Evolutionary conservation across 2,797 vertebrate species (phyloP).

Genomic region (Chrysocyon brachyurus): DNA sequence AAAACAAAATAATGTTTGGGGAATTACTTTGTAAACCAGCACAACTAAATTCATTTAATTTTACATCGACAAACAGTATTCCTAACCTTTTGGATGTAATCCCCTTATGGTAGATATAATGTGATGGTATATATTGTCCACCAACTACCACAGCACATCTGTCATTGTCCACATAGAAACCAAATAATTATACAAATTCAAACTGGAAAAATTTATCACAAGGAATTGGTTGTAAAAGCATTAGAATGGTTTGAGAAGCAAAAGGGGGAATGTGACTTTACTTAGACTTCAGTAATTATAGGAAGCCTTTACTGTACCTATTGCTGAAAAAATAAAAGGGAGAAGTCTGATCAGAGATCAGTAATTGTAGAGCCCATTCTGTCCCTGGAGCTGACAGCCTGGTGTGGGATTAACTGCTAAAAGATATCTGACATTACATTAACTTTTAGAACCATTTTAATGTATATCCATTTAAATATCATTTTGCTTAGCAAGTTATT

Average conservation of each 20-base stretch:
- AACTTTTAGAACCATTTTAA: neutral
- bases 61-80: neutral
- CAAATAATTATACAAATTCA: neutral
- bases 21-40: neutral
- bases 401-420: neutral
- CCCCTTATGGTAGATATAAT: neutral
- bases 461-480: neutral
- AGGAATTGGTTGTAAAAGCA: neutral
- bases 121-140: neutral
- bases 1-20: neutral
- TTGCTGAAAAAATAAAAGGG: neutral
- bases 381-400: neutral
- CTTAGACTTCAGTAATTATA: constrained; percentile 25
- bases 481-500: neutral
- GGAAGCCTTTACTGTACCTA: neutral
- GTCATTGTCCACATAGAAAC: neutral
- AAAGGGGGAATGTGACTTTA: neutral
- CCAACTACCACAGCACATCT: neutral
- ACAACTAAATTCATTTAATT: constrained; percentile 1
- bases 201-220: neutral
- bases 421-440: neutral
- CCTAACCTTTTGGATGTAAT: neutral
- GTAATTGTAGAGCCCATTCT: neutral
- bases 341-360: neutral
- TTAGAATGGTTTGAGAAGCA: neutral